Evolutionary conservation across 2,888 invertebrate species (phyloP), one percentile per base, ranked within the genome.

Genomic region (Camponotus fellah): DNA sequence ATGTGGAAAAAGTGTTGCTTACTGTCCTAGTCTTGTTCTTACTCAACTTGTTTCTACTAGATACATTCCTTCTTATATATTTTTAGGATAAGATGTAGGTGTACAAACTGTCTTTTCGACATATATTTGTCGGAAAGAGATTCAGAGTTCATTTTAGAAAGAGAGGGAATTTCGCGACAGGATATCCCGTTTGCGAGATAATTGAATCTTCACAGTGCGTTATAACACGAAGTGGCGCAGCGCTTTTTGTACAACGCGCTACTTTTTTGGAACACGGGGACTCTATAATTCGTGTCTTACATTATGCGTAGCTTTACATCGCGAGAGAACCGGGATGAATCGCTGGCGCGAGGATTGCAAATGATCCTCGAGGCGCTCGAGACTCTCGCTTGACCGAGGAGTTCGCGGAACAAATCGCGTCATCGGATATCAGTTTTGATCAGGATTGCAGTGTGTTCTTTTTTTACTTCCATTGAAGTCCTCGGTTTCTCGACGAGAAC

Each of bases 1-100:
- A 93, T 91, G 92, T 93, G 92, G 17, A 53, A 94, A 93, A 93
- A 94, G 92, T 93, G 92, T 92, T 91, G 90, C 92, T 93, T 92
- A 93, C 92, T 90, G 89, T 87, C 90, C 89, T 91, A 92, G 88
- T 92, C 92, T 92, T 91, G 91, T 92, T 90, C 88, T 87, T 87
- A 87, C 87, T 87, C 85, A 86, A 91, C 85, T 89, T 85, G 26
- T 91, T 87, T 89, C 87, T 88, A 60, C 88, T 90, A 89, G 88
- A 88, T 87, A 85, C 87, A 83, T 87, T 85, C 87, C 32, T 76
- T 75, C 74, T 60, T 76, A 37, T 76, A 37, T 14, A 40, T 80
- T 68, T 62, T 65, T 8, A 43, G 49, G n/a, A 1, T 43, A 40
- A 74, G 17, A 60, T 40, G 43, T 17, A 14, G 4, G n/a, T 26